Base-by-base conservation (phyloP, 2,797 vertebrate genomes). In the Gymnodraco acuticeps region DNA sequence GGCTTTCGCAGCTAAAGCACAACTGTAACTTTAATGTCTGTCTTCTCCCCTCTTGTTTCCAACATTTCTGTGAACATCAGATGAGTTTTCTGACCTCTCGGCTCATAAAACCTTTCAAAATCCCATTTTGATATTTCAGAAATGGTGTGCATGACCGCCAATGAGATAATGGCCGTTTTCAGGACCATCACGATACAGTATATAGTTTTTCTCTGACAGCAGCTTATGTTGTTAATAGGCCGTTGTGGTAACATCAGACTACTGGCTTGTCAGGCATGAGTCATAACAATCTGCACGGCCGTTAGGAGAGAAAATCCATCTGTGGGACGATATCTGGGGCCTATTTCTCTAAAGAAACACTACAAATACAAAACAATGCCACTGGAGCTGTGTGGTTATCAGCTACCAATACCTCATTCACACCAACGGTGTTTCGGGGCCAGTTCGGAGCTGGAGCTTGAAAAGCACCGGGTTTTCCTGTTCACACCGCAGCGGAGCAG, bases 181-280 rank as follows among this genome's bases (percentile, higher is more conserved):
- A 82, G 61, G 73, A 66, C 64, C 81, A 38, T 52, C 55, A 62
- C 42, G 19, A n/a, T 3, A 20, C 20, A 20, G 20, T 53, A 17
- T 23, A 2, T 16, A 62, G 41, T 75, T 77, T 75, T 72, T 67
- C 60, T 84, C 86, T 85, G 87, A 84, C 81, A 83, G 85, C 77
- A 75, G 84, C 78, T 92, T 90, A 90, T 90, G 90, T 84, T 93
- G 89, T 91, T 93, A 91, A 90, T 88, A 89, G 91, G 89, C 79
- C 82, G 77, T 87, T 86, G 73, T 75, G 77, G 88, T 84, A 88
- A 91, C 92, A 91, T 92, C 88, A 92, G 90, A 91, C 86, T 81
- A 78, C 82, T 53, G 80, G 85, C 88, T 83, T 90, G 90, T 93
- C 90, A 91, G 88, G 87, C 89, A 89, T 93, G 91, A 94, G 91